Evolutionary conservation across 64 coral and sea anemone species (phyloP).

Genomic region (Acropora yongei): DNA sequence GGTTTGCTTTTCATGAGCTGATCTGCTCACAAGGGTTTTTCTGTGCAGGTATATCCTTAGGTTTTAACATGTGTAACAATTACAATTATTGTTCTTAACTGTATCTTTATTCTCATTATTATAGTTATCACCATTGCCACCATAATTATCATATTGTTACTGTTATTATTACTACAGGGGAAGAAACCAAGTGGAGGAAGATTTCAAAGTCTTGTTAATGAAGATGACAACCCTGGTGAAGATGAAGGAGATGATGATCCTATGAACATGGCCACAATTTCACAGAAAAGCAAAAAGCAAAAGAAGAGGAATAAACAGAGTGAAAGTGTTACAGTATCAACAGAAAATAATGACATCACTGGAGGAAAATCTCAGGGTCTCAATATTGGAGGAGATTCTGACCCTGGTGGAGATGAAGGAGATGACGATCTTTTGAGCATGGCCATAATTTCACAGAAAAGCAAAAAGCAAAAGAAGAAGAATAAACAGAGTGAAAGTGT

Average conservation of each 20-base stretch:
- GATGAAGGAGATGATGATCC: slow-evolving; percentile 25
- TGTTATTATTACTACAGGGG: not conserved
- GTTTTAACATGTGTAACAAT: too few species aligned
- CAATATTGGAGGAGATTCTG: slow-evolving; percentile 57
- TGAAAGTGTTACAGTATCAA: not conserved
- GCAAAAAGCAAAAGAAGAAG: slow-evolving; percentile 27
- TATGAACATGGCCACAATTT: not conserved
- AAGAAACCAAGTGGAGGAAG: slow-evolving; percentile 38
- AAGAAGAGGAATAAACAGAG: slow-evolving; percentile 51
- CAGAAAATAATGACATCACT: not conserved
- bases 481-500: slow-evolving; percentile 7
- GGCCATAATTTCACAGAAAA: slow-evolving; percentile 16
- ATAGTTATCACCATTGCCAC: too few species aligned
- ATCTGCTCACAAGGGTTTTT: too few species aligned
- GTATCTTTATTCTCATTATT: too few species aligned
- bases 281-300: slow-evolving; percentile 46
- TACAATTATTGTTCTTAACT: too few species aligned
- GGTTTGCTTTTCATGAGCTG: too few species aligned
- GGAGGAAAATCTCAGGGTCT: slow-evolving; percentile 62
- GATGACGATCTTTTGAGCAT: slow-evolving; percentile 2
- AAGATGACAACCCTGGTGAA: slow-evolving; percentile 39
- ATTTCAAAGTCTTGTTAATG: slow-evolving; percentile 49
- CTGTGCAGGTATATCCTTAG: too few species aligned
- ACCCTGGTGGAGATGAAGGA: not conserved
- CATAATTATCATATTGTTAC: not conserved